Evolutionary conservation across 2,113 vertebrate genomes (phyloP), one percentile per base, ranked within the genome.

Genomic region (Synodontis membranacea): DNA sequence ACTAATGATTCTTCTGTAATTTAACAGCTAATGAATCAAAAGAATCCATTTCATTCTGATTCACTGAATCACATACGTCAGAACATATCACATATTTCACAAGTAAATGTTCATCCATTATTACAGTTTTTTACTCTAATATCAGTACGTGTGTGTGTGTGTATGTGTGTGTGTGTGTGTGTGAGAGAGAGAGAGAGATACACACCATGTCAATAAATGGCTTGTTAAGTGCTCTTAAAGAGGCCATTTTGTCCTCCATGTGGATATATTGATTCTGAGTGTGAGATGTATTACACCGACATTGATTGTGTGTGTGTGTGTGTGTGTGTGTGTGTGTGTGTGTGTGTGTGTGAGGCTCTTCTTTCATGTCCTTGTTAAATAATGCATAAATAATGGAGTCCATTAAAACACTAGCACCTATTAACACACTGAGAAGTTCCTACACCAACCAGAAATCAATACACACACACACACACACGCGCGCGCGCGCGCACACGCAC

Each of bases 351-450:
- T 66, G n/a, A 46, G 34, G 14, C 5, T 78, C 74, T 31, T 78
- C 74, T 78, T 52, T 78, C 28, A 78, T 87, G 72, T 89, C 83
- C 82, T 86, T 84, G 82, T 80, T 90, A 85, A 90, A 88, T 90
- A 90, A 90, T 90, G 86, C 82, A 85, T 88, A 80, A 83, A 88
- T 88, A 80, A 90, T 88, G 62, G 85, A 80, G 60, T 87, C 64
- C 42, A 54, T 54, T 80, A 85, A 85, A 50, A 68, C 60, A 64
- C 74, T 83, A 83, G 34, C 52, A 74, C 84, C 66, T 80, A 84
- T 80, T 88, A 75, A 84, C 56, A 62, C 4, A 81, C 54, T 86
- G 54, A 78, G 64, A 66, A 87, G 62, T 42, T 80, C 44, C 14
- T 56, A 21, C 34, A 83, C 84, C 83, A 86, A 74, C 42, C 79